These are phyloP conservation scores for Camponotus vicinus DNA, from an alignment of 1,140 invertebrate genomes.

Conservation along the genomic window DNA sequence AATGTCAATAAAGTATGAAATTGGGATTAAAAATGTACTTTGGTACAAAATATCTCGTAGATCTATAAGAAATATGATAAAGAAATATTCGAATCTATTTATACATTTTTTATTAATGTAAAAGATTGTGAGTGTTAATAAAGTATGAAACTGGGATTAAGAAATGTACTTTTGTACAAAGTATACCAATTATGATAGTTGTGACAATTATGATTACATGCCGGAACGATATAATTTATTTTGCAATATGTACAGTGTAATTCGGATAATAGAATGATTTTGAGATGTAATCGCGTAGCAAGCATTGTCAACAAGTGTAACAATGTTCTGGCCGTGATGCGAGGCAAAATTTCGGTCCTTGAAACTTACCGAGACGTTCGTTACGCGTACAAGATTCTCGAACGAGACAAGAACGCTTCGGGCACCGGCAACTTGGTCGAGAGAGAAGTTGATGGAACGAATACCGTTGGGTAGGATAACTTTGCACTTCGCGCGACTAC, in stretches of 20 bases:
- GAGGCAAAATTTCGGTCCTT: slow-evolving; percentile 53
- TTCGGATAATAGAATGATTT: slow-evolving; percentile 29
- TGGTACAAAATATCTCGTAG: neutral
- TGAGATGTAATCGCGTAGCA: neutral
- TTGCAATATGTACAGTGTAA: neutral
- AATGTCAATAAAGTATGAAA: neutral
- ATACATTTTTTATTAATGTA: neutral
- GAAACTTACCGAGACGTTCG: slow-evolving; percentile 60
- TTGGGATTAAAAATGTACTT: neutral
- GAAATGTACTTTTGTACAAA: neutral
- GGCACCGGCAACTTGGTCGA: slow-evolving; percentile 40
- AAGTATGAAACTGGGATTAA: neutral
- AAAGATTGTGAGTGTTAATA: neutral
- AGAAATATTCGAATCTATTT: neutral
- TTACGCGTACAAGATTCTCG: slow-evolving; percentile 61
- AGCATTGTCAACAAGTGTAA: slow-evolving; percentile 37
- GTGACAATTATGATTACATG: neutral
- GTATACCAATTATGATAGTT: too few species aligned
- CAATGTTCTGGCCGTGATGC: slow-evolving; percentile 31
- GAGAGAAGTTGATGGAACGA: slow-evolving; percentile 55
- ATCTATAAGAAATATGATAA: neutral
- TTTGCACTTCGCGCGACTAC: slow-evolving; percentile 49
- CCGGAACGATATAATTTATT: neutral
- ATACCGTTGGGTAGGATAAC: slow-evolving; percentile 48
- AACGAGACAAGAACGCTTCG: slow-evolving; percentile 53